Percentiles rank a stretch among this genome's conserved stretches.
Evolutionary conservation across 1,140 invertebrate species (phyloP).

Genomic region (Cephus cinctus): DNA sequence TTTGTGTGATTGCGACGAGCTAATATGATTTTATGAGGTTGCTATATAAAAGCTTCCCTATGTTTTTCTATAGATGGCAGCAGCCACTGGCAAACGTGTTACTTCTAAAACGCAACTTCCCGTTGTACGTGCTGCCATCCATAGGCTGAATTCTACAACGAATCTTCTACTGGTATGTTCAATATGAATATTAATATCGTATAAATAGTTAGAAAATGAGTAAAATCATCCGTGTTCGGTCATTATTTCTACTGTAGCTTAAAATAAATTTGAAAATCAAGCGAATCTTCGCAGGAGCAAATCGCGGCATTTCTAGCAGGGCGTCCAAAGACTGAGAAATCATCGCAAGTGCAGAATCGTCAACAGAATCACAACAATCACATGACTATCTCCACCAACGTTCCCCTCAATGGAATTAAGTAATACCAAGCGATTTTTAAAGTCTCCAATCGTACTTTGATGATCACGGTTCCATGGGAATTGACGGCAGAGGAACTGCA

Average conservation of each 20-base stretch:
- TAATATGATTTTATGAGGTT: constrained; percentile 7
- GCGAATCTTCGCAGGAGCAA: constrained; percentile 56
- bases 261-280: too few species aligned
- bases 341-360: constrained; percentile 35
- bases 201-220: too few species aligned
- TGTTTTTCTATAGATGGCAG: constrained; percentile 35
- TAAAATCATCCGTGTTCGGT: too few species aligned
- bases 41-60: constrained; percentile 3
- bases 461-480: too few species aligned
- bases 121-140: constrained; percentile 27
- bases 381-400: constrained; percentile 49
- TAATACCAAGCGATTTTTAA: too few species aligned
- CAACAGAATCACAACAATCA: constrained; percentile 56
- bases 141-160: constrained; percentile 37
- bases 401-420: constrained; percentile 57
- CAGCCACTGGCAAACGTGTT: constrained; percentile 26
- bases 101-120: constrained; percentile 24
- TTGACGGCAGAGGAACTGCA: too few species aligned
- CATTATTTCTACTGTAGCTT: too few species aligned
- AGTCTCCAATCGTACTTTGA: too few species aligned
- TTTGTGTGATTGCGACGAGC: too few species aligned
- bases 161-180: constrained; percentile 44
- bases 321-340: constrained; percentile 57
- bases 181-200: constrained; percentile 1
- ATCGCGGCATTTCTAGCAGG: constrained; percentile 60